Base-by-base conservation (phyloP, 92 coral and sea anemone genomes). In the Ricordea florida region DNA sequence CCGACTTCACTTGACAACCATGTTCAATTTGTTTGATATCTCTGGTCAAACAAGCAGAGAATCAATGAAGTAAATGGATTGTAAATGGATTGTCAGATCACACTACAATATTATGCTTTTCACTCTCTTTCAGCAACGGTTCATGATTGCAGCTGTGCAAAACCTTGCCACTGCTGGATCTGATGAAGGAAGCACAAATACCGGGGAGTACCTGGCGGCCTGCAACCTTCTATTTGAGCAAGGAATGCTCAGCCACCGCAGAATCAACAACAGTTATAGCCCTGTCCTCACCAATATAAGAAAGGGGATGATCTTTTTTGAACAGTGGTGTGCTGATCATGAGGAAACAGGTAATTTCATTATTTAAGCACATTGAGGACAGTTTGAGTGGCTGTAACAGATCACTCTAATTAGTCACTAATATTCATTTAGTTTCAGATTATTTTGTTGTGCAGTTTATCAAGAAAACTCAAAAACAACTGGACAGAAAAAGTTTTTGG, bases 141-240 rank as follows among this genome's bases (percentile, higher is more conserved):
- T 27, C 42, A 74, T 74, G 70, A 60, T 74, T 8, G 59, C 71
- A 30, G 62, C 62, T 3, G 18, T 74, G 23, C 14, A 68, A 41
- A 61, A 68, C 46, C 76, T 50, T 27, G 57, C 76, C 11, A 24
- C 55, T 33, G 53, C 2, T 33, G 31, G 35, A 60, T 17, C 51
- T 1, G 51, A 32, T 17, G 25, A 5, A 3, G 48, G 23, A 21
- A 0, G 30, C 5, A 42, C 33, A 6, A 28, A 45, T 56, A 37
- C 57, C 26, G 67, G 29, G 23, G 42, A 27, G 6, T 74, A 41
- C 46, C 51, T 74, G 11, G 81, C 58, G 1, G 81, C 81, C 1
- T 74, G 81, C 42, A 41, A 74, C 59, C 37, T 74, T 31, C 0
- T 74, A 0, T 74, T 74, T 74, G 81, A 74, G 16, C 26, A 46